Conservation (phyloP, 2,888 invertebrate species). For the Apodemia zela region DNA sequence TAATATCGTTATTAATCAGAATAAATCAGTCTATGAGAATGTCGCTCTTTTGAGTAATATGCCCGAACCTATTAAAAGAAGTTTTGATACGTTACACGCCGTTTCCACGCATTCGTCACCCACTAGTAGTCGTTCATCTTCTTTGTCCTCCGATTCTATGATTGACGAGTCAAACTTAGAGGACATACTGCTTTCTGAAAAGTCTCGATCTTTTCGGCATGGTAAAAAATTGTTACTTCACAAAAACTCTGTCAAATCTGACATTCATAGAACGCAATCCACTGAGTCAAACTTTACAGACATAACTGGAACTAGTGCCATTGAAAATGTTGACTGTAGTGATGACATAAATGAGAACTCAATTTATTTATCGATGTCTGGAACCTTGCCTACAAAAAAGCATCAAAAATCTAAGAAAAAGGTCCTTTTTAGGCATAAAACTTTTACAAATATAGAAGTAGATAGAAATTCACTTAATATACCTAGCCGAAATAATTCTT, state of each 20-base stretch:
- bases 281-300: slow-evolving; percentile 60
- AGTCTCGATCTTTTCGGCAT: slow-evolving; percentile 69
- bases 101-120: slow-evolving; percentile 43
- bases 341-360: slow-evolving; percentile 51
- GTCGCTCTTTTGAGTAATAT: slow-evolving; percentile 45
- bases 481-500: slow-evolving; percentile 54
- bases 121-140: slow-evolving; percentile 56
- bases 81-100: slow-evolving; percentile 37
- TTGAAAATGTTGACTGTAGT: slow-evolving; percentile 72
- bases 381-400: slow-evolving; percentile 65
- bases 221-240: slow-evolving; percentile 41
- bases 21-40: slow-evolving; percentile 64
- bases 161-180: slow-evolving; percentile 70
- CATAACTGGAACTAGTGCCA: slow-evolving; percentile 64
- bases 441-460: slow-evolving; percentile 70
- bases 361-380: slow-evolving; percentile 63
- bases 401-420: slow-evolving; percentile 50
- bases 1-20: slow-evolving; percentile 33
- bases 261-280: slow-evolving; percentile 53
- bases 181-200: slow-evolving; percentile 68
- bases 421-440: slow-evolving; percentile 71
- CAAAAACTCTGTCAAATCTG: slow-evolving; percentile 44
- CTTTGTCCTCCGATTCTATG: slow-evolving; percentile 66
- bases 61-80: slow-evolving; percentile 56
- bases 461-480: slow-evolving; percentile 60